Evolutionary conservation across 2,113 vertebrate species (phyloP).

Genomic region (Anarhynchus alexandrinus): DNA sequence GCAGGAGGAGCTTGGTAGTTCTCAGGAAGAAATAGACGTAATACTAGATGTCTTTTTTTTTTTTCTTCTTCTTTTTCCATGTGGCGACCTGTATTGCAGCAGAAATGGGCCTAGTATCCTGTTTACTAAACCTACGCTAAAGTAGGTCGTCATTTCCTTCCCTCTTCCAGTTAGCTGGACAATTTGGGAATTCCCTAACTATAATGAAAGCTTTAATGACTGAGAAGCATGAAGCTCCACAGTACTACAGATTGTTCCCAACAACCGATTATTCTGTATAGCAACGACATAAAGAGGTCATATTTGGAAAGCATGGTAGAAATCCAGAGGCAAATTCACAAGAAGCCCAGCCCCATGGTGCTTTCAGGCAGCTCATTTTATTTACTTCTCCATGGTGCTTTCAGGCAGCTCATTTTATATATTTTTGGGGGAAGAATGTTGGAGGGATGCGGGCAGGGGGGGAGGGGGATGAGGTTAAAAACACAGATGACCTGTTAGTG

Average conservation of each 20-base stretch:
- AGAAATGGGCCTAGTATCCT: not conserved
- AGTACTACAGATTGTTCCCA: not conserved
- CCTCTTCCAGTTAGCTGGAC: not conserved
- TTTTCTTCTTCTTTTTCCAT: too few species aligned
- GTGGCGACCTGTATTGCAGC: not conserved
- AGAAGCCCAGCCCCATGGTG: not conserved
- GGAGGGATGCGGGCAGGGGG: not conserved
- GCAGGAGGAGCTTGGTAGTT: not conserved
- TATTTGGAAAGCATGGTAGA: not conserved
- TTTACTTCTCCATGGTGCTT: not conserved
- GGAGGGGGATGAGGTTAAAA: not conserved
- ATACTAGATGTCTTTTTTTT: not conserved
- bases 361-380: not conserved
- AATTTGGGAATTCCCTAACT: not conserved
- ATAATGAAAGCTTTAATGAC: not conserved
- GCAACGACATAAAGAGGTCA: not conserved
- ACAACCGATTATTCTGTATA: not conserved
- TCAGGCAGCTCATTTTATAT: not conserved
- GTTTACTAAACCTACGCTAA: not conserved
- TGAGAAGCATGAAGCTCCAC: not conserved
- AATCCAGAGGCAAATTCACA: not conserved
- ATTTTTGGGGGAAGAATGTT: not conserved
- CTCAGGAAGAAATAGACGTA: not conserved
- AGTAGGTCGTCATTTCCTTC: not conserved
- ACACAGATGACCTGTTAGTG: not conserved